These are phyloP conservation scores for Brachionichthys hirsutus DNA, from an alignment of 2,113 vertebrate species.

Conservation along the genomic window DNA sequence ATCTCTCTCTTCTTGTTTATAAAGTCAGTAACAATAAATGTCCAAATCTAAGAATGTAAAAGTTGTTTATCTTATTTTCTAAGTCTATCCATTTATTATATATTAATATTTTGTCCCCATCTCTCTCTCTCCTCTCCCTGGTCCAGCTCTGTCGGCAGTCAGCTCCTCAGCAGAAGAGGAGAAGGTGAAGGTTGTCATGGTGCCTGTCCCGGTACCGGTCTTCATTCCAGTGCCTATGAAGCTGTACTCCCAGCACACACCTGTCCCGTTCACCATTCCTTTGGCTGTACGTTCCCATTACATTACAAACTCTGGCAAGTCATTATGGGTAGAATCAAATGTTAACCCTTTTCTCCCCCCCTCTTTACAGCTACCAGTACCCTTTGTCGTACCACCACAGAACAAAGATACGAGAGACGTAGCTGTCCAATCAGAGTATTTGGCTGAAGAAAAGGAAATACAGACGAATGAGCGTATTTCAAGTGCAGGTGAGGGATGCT, in stretches of 20 bases:
- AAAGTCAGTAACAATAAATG: too few relatives aligned
- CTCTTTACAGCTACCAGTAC: constrained; percentile 85
- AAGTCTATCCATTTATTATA: neutral
- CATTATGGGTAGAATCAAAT: neutral
- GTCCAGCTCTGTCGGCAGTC: constrained; percentile 4
- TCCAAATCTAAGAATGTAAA: too few relatives aligned
- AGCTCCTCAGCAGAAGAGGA: constrained; percentile 44
- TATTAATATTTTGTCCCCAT: neutral
- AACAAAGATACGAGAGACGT: constrained; percentile 82
- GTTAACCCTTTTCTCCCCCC: neutral
- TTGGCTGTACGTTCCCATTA: constrained; percentile 83
- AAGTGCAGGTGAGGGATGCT: constrained; percentile 80
- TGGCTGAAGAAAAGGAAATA: constrained; percentile 71
- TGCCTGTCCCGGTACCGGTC: constrained; percentile 91
- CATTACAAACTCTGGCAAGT: neutral
- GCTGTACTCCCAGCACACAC: constrained; percentile 92
- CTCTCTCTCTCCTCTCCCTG: neutral
- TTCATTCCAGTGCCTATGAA: constrained; percentile 94
- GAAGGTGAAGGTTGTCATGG: constrained; percentile 80
- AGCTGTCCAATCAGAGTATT: constrained; percentile 53
- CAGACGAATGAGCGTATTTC: constrained; percentile 79
- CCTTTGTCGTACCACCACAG: constrained; percentile 81
- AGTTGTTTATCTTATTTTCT: neutral
- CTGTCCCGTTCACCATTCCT: constrained; percentile 86
- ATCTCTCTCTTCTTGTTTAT: too few relatives aligned